Conservation (phyloP, 2,113 vertebrate species). For the Pionites leucogaster region DNA sequence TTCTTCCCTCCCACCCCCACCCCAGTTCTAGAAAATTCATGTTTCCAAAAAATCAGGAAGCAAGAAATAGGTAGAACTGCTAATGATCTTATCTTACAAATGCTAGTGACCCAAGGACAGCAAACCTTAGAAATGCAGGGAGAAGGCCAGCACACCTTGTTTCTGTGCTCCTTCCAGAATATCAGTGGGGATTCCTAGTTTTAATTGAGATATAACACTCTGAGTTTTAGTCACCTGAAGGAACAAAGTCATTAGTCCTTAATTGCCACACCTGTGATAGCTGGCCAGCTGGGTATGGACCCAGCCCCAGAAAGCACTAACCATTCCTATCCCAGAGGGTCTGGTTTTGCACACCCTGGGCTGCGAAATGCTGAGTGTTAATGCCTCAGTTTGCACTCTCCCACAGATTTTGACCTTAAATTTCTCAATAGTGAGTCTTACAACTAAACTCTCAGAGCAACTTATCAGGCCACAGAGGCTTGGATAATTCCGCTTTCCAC, state of each 20-base stretch:
- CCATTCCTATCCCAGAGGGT: not conserved
- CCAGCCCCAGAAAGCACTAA: not conserved
- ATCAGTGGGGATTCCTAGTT: fast-evolving
- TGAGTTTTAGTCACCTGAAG: not conserved
- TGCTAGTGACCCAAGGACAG: not conserved
- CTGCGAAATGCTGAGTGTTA: not conserved
- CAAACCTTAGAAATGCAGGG: fast-evolving
- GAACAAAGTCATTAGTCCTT: not conserved
- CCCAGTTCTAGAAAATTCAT: fast-evolving
- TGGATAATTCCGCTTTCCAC: not conserved
- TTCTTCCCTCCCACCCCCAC: fast-evolving
- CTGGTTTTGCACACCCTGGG: not conserved
- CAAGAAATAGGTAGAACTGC: not conserved
- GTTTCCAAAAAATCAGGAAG: not conserved
- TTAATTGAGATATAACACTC: fast-evolving
- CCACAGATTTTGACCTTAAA: not conserved
- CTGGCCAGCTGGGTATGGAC: not conserved
- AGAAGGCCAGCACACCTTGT: not conserved
- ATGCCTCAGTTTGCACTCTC: not conserved
- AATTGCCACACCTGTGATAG: not conserved
- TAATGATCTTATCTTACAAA: not conserved
- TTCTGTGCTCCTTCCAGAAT: not conserved
- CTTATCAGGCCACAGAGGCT: fast-evolving
- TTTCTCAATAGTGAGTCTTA: not conserved
- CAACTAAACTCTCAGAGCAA: not conserved